Evolutionary conservation across 2,888 invertebrate species (phyloP).

Genomic region (Micoletzkya japonica): DNA sequence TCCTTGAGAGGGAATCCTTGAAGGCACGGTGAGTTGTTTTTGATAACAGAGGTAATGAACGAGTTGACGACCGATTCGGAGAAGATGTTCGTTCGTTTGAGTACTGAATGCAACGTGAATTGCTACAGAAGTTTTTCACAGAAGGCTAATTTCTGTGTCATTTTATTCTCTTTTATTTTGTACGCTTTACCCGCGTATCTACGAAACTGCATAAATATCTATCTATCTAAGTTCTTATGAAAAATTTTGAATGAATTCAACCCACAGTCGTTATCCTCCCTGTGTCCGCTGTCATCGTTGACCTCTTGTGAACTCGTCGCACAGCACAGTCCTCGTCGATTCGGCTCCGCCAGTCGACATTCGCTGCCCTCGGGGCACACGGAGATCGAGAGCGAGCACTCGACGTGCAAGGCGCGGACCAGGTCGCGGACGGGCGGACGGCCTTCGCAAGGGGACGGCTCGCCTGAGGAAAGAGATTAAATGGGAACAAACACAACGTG

Average conservation of each 20-base stretch:
- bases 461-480: too few species aligned
- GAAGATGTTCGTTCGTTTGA: not conserved
- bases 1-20: not conserved
- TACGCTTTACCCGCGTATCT: too few species aligned
- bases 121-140: too few species aligned
- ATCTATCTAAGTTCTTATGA: too few species aligned
- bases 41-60: not conserved
- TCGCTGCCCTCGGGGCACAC: conserved; percentile 2
- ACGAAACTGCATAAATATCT: too few species aligned
- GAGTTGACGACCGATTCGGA: not conserved
- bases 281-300: not conserved
- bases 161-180: too few species aligned
- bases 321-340: conserved; percentile 18
- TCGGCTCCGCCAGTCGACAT: conserved; percentile 12
- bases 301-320: too few species aligned
- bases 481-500: too few species aligned
- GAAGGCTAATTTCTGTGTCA: too few species aligned
- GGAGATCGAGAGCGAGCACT: conserved; percentile 8
- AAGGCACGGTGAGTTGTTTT: not conserved
- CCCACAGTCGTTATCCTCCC: conserved; percentile 3
- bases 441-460: conserved; percentile 1
- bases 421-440: not conserved
- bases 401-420: not conserved
- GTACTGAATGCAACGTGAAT: not conserved
- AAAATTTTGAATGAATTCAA: not conserved